These are phyloP conservation scores for Zoanthus solanderi DNA, from an alignment of 92 coral and sea anemone species.

Conservation along the genomic window DNA sequence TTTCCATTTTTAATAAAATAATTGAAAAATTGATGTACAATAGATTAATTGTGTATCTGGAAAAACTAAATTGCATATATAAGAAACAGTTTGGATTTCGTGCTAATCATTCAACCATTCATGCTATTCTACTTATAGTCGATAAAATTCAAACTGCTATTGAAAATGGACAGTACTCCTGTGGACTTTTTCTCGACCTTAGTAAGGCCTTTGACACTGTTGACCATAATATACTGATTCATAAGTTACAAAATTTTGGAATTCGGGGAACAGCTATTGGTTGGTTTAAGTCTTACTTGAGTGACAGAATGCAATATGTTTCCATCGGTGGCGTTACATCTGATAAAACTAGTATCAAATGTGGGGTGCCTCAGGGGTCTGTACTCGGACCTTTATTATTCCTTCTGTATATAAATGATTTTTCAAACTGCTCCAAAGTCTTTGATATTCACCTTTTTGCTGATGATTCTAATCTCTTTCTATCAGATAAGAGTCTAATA, in stretches of 20 bases:
- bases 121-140: conserved; percentile 52
- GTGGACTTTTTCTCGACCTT: conserved; percentile 61
- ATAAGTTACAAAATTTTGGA: conserved; percentile 10
- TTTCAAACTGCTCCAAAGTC: too few species aligned
- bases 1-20: not conserved
- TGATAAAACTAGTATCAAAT: conserved; percentile 4
- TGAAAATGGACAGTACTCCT: conserved; percentile 44
- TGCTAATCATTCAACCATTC: conserved; percentile 55
- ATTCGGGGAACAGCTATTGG: not conserved
- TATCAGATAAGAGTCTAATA: too few species aligned
- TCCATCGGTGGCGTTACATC: conserved; percentile 9
- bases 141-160: conserved; percentile 58
- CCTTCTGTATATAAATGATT: too few species aligned
- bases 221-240: conserved; percentile 20
- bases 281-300: too few species aligned
- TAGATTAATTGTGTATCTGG: conserved; percentile 44
- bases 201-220: conserved; percentile 20
- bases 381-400: not conserved
- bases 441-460: too few species aligned
- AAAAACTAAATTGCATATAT: conserved; percentile 40
- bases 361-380: not conserved
- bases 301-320: not conserved
- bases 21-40: conserved; percentile 56
- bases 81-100: conserved; percentile 67
- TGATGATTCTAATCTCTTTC: not conserved